Base-by-base conservation (phyloP, 1,140 invertebrate species). In the Drosophila pallidifrons region DNA sequence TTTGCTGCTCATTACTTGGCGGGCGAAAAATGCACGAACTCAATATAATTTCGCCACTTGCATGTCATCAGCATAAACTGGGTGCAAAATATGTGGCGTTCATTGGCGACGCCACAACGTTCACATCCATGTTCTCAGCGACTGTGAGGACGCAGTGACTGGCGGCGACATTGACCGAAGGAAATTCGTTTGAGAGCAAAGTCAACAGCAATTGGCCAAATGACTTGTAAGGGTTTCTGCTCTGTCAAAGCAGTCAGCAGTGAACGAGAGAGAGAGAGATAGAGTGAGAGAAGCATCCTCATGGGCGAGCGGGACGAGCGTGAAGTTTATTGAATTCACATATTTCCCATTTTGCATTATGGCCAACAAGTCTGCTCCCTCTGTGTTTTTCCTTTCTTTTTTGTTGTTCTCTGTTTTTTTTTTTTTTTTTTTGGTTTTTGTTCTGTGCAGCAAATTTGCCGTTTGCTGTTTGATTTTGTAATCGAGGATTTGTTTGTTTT, bases 51-150 rank as follows among this genome's bases (percentile, higher is more conserved):
- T 89, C 69, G 85, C 81, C 86, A 89, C 85, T 89, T 89, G 85
- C 85, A 89, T 89, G 85, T 89, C 85, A 89, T 89, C 85, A 89
- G 86, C 85, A 89, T 89, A 89, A 89, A 89, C 81, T 89, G 76
- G 77, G 81, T 89, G 85, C 86, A 89, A 89, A 89, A 89, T 89
- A 89, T 89, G 82, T 87, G 82, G 75, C 69, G 47, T 66, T 51
- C 47, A 70, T 52, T 77, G 76, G 55, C 54, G 55, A 60, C 49
- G 67, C 35, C 43, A 45, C 25, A 35, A 28, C 57, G 28, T 10
- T 7, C 52, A 55, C 15, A 55, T 8, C 13, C 20, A 25, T 25
- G 54, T 13, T 8, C 54, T 41, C 47, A 4, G 6, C 38, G 6
- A 25, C 28, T 25, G 3, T 15, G 41, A 35, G 8, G 46, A 11